Evolutionary conservation across 2,797 vertebrate species (phyloP), one percentile per base, ranked within the genome.

Genomic region (Leucoraja ocellata): DNA sequence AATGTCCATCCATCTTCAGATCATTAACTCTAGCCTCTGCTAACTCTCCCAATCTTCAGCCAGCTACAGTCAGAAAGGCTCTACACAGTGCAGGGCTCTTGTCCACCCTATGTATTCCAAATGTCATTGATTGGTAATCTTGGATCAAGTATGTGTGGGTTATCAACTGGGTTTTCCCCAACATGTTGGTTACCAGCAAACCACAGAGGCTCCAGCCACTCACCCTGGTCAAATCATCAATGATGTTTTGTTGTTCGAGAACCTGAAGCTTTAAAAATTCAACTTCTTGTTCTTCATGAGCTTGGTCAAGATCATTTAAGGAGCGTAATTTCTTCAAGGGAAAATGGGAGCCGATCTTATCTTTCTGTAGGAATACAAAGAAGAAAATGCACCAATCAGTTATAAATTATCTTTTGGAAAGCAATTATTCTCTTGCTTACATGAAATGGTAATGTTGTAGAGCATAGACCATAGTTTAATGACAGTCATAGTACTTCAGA

Each of bases 231-330:
- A 99, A 96, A n/a, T 99, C 99, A 93, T 99, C 98, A 61, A 99
- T 99, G 94, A 99, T 99, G 95, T 97, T 99, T 95, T 99, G 99
- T 61, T 99, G 99, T 93, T 99, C 99, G 94, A 99, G 97, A 94
- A 99, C 99, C 95, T 99, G 99, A 95, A 99, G 98, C 94, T 99
- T 99, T 93, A 99, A 97, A 95, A 99, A 99, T 93, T 99, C 98
- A 7, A 98, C 97, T 96, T 99, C 99, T 96, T 99, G 98, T 93
- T 99, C 98, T 94, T 99, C 98, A 0, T 98, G 98, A 74, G 98
- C 98, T 96, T 99, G 98, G 95, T 99, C 98, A 94, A 99, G 96
- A 94, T 99, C 98, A 95, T 99, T 99, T 93, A 99, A 96, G 94
- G 99, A 99, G 96, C 98, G 98, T 93, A 98, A 96, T 94, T 99